Evolutionary conservation across 1,140 invertebrate genomes (phyloP).

Genomic region (Dryas iulia): DNA sequence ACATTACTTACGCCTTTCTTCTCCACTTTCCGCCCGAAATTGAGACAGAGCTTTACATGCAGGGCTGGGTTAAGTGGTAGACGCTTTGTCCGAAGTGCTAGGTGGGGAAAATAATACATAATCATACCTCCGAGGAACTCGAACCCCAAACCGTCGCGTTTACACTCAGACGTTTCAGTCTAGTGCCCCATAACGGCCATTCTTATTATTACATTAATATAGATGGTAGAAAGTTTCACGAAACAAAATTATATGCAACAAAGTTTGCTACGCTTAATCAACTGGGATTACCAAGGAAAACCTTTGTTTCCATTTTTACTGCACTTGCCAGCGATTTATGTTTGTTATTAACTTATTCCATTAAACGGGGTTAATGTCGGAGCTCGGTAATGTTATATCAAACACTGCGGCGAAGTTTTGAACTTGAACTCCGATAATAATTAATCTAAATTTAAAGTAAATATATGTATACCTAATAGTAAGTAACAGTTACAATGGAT

Average conservation of each 20-base stretch:
- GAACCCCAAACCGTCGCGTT: no score
- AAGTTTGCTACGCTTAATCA: background rate
- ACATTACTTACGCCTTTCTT: no score
- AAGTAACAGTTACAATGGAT: no score
- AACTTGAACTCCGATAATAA: background rate
- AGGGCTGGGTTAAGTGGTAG: no score
- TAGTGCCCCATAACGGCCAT: no score
- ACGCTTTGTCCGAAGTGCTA: no score
- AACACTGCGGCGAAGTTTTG: background rate
- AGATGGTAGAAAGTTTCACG: background rate
- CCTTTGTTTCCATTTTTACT: constrained; percentile 17
- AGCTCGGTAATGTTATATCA: background rate
- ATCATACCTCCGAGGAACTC: no score
- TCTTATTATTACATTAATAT: background rate
- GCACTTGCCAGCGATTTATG: constrained; percentile 5
- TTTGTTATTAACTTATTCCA: constrained; percentile 22
- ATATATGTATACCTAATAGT: background rate
- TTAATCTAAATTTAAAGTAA: background rate
- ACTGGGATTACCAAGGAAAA: background rate
- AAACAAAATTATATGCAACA: background rate
- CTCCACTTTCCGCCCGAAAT: no score
- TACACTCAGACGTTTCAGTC: no score
- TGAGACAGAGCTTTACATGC: no score
- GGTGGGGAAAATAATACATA: no score
- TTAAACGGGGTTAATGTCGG: constrained; percentile 19